Evolutionary conservation across 2,113 vertebrate species (phyloP).

Genomic region (Oplegnathus fasciatus): DNA sequence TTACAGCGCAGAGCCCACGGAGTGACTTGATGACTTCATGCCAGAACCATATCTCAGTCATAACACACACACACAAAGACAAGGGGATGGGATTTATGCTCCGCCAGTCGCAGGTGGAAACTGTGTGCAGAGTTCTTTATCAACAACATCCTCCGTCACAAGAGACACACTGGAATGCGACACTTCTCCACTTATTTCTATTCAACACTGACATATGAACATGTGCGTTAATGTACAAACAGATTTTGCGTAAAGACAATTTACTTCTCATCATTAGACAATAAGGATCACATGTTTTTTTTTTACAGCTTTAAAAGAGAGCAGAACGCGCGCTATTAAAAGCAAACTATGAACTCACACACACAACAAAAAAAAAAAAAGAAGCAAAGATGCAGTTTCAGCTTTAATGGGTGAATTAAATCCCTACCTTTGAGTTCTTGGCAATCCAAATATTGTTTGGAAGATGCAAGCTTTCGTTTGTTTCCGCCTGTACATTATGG

Average conservation of each 20-base stretch:
- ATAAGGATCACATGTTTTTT: background rate
- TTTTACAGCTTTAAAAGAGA: background rate
- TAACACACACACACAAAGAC: conserved; percentile 38
- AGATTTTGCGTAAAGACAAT: background rate
- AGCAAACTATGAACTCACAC: background rate
- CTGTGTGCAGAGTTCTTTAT: conserved; percentile 65
- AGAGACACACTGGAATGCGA: conserved; percentile 50
- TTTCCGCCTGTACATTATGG: conserved; percentile 64
- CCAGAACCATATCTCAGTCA: background rate
- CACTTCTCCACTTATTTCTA: conserved; percentile 32
- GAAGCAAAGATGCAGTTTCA: too few relatives aligned
- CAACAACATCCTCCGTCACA: conserved; percentile 53
- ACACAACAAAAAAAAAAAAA: background rate
- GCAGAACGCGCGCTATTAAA: background rate
- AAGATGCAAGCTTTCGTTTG: conserved; percentile 53
- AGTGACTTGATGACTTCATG: conserved; percentile 44
- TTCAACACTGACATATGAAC: background rate
- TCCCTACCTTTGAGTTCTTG: conserved; percentile 73
- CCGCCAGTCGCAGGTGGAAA: conserved; percentile 54
- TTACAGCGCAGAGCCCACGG: conserved; percentile 18
- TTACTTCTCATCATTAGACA: background rate
- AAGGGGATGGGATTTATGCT: background rate
- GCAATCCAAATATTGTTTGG: conserved; percentile 63
- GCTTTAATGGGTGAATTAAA: background rate
- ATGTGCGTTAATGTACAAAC: background rate